Base-by-base conservation (phyloP, 2,797 vertebrate species). In the Falco naumanni region DNA sequence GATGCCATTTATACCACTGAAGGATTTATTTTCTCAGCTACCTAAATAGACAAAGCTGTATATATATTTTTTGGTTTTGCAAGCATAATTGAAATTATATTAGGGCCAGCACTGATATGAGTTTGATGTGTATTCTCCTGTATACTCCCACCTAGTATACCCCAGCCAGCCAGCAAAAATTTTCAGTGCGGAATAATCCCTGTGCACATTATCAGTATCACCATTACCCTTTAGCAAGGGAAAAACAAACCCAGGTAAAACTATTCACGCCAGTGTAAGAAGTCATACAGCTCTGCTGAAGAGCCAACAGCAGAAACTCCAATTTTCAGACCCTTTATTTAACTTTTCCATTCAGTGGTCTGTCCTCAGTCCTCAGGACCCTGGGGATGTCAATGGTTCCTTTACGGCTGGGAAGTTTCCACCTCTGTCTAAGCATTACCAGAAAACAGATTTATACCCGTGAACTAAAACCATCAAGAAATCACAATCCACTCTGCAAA, bases 11-110 rank as follows among this genome's bases (percentile, higher is more conserved):
- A 91, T 94, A 76, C 43, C 79, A 88, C 39, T 26, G 51, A 66
- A 85, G 48, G 76, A 91, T 34, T 83, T 96, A 76, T 87, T 94
- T 96, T 93, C 64, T 89, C 72, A 84, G 82, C 29, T 78, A 93
- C 91, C 86, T 89, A 93, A 95, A 94, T 81, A 87, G 75, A 86
- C 33, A 75, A 78, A 86, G 70, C 56, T 88, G 41, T 64, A 10
- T 31, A 61, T 11, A 34, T 22, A 26, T 22, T 33, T 17, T 72
- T 24, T 39, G 51, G 25, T 64, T 51, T 48, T 13, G 5, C 33
- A 84, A 76, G 76, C 15, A 68, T 83, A 89, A 89, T 48, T 90
- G 48, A 89, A 87, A 74, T 64, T 63, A 70, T 61, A 39, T 75
- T 54, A 69, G 50, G 63, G 45, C 37, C 60, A 94, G 79, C 59